phyloP scores from a whole-genome alignment of 2,113 vertebrate genomes.

The Anhinga rufa region DNA sequence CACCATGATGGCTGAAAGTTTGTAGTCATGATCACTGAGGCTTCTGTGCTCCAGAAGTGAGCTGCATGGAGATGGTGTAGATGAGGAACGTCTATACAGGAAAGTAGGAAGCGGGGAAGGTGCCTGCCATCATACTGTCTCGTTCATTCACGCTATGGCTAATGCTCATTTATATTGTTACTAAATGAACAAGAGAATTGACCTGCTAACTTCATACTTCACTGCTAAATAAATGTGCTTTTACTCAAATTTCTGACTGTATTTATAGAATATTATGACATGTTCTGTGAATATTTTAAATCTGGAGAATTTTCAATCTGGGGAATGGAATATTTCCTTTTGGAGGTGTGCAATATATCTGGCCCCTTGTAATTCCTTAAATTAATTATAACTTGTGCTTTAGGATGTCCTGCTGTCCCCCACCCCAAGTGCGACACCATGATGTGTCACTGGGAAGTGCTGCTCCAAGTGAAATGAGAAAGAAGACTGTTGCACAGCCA shows the following conservation, averaged over 20 bases:
- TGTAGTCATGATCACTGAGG: neutral
- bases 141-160: neutral
- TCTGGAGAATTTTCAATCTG: neutral
- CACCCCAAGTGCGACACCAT: neutral
- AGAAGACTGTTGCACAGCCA: neutral
- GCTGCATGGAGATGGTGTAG: neutral
- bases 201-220: neutral
- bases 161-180: neutral
- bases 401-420: neutral
- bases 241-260: neutral
- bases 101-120: neutral
- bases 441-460: neutral
- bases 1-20: neutral
- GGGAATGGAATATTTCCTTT: neutral
- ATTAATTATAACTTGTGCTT: neutral
- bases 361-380: neutral
- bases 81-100: neutral
- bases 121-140: neutral
- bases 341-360: neutral
- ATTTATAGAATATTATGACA: neutral
- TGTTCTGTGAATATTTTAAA: neutral
- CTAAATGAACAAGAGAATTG: neutral
- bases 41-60: neutral
- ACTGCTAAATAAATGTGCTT: neutral
- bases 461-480: neutral